A percentile compares a stretch with the other conserved stretches of the same genome.
phyloP scores from a whole-genome alignment of 2,113 vertebrate species.

The Antigone vipio region DNA sequence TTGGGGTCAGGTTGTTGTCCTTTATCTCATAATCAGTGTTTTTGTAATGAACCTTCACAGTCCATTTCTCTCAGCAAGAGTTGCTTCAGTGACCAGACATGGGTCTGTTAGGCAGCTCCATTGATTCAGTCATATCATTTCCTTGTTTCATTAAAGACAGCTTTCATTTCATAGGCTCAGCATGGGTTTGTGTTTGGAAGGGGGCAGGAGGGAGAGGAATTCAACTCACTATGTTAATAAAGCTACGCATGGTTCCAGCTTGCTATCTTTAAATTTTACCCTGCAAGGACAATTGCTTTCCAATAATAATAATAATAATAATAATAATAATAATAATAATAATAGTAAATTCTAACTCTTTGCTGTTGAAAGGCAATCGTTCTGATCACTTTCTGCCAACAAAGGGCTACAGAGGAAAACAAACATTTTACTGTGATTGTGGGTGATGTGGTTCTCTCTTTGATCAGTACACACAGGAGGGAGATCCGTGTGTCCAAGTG shows the following conservation, averaged over 20 bases:
- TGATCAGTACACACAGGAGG: neutral
- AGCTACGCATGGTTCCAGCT: neutral
- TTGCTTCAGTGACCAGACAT: neutral
- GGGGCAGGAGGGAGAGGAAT: neutral
- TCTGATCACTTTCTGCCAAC: neutral
- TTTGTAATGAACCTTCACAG: slow-evolving; percentile 22
- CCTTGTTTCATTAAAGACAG: slow-evolving; percentile 42
- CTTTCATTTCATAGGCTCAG: slow-evolving; percentile 42
- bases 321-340: neutral
- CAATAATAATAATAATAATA: neutral
- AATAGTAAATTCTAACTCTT: neutral
- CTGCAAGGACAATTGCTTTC: slow-evolving; percentile 29
- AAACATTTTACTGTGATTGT: neutral
- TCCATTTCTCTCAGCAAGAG: slow-evolving; percentile 27
- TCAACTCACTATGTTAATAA: neutral
- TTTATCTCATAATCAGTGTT: neutral
- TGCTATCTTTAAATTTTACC: slow-evolving; percentile 31
- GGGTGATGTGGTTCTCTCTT: neutral
- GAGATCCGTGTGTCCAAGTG: accelerated
- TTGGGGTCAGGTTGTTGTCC: neutral
- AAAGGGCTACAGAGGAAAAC: neutral
- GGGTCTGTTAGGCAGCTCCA: neutral
- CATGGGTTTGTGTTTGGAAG: neutral
- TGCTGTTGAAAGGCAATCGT: neutral
- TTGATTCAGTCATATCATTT: slow-evolving; percentile 9